Evolutionary conservation across 2,888 invertebrate genomes (phyloP).

Genomic region (Pandemis cinnamomeana): DNA sequence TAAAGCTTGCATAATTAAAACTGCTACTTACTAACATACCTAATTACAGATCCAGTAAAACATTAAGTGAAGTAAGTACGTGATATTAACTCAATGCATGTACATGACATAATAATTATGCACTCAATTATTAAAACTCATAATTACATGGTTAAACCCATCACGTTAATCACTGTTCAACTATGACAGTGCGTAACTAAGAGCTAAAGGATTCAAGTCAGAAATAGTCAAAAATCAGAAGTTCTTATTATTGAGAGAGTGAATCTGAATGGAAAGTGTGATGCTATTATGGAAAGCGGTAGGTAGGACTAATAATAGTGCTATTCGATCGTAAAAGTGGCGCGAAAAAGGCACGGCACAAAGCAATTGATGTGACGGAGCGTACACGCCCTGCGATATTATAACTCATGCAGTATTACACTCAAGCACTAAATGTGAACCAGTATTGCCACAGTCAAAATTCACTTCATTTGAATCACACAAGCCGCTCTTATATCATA

Average conservation of each 20-base stretch:
- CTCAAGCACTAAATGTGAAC: not conserved
- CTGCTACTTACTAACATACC: conserved; percentile 2
- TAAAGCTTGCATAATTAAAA: conserved; percentile 23
- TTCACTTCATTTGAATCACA: no score
- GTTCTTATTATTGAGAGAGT: not conserved
- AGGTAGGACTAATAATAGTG: not conserved
- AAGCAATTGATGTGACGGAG: not conserved
- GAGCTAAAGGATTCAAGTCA: not conserved
- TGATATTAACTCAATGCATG: no score
- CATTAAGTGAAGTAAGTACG: no score
- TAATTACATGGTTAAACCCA: not conserved
- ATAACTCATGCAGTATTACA: not conserved
- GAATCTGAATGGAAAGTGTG: not conserved
- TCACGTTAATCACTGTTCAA: not conserved
- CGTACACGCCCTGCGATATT: not conserved
- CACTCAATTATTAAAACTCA: not conserved
- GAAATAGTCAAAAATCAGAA: not conserved
- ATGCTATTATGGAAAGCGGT: not conserved
- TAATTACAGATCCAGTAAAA: not conserved
- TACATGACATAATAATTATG: not conserved
- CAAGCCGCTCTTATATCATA: no score
- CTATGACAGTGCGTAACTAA: not conserved
- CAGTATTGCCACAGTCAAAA: not conserved
- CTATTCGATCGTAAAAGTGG: conserved; percentile 3
- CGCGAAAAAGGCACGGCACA: not conserved